Evolutionary conservation across 2,888 invertebrate species (phyloP), one percentile per base, ranked within the genome.

Genomic region (Ceriagrion tenellum): DNA sequence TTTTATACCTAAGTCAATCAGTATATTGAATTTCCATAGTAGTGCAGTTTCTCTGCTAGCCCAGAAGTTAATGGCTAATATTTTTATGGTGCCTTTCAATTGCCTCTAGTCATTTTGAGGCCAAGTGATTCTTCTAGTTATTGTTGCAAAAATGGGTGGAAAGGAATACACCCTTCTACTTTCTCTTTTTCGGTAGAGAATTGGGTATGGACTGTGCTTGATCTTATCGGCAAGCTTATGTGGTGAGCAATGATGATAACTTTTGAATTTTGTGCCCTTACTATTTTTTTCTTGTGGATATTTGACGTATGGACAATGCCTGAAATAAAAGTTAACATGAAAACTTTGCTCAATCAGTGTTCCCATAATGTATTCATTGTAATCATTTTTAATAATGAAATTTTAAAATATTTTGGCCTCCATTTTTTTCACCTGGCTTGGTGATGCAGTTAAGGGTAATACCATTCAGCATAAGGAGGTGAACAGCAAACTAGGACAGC

Each of bases 381-480:
- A 69, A 69, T 8, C 26, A 81, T 81, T 81, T 81, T 35, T 81
- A 81, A 81, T 81, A 81, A 69, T n/a, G n/a, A n/a, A 69, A 81
- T 81, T 35, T 35, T 18, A 81, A 35, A 81, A 35, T 30, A 16
- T 35, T 18, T 35, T 35, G 0, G 2, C n/a, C 6, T 69, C 8
- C 18, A 2, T 35, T 81, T 81, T 35, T 35, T 81, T 81, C 26
- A 35, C 26, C 81, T 35, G 16, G 0, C 18, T 59, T 59, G 20
- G 2, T 16, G 12, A 59, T 59, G 13, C 18, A 59, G 13, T 59
- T 47, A 8, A 47, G 47, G 47, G 4, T 47, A 8, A 2, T 47
- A 8, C 47, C 47, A 47, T 47, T 47, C 47, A 47, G 47, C 47
- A 2, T 47, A 8, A 47, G 47, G 2, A 47, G 47, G 8, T 47